A percentile compares a stretch with the other conserved stretches of the same genome.
Evolutionary conservation across 2,797 vertebrate genomes (phyloP).

Genomic region (Esox lucius): DNA sequence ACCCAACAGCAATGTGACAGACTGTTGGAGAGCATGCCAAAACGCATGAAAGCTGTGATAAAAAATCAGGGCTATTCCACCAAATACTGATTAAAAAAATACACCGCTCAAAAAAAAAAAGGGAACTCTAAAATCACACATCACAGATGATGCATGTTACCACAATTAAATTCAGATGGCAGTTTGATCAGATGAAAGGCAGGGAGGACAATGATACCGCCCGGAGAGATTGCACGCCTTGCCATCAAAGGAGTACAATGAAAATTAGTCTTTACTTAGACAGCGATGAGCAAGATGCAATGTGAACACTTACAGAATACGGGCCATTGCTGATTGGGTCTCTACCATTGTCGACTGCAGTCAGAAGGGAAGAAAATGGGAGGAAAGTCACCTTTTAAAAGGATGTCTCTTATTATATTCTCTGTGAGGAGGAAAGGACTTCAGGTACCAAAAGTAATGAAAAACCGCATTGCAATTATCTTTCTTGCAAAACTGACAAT

Average conservation of each 20-base stretch:
- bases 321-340: conserved; percentile 49
- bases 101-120: too few species aligned
- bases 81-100: too few species aligned
- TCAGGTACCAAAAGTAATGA: not conserved
- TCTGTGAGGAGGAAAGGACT: not conserved
- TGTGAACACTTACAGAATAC: conserved; percentile 46
- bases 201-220: conserved; percentile 19
- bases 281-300: conserved; percentile 25
- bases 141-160: conserved; percentile 40
- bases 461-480: not conserved
- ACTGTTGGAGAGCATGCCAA: too few species aligned
- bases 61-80: too few species aligned
- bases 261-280: conserved; percentile 65
- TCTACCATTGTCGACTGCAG: conserved; percentile 27
- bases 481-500: conserved; percentile 7
- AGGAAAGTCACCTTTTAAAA: not conserved
- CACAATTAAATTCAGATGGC: conserved; percentile 65
- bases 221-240: conserved; percentile 51
- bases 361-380: conserved; percentile 26
- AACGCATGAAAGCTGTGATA: too few species aligned
- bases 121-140: too few species aligned
- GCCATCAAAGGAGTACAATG: conserved; percentile 66
- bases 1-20: too few species aligned
- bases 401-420: not conserved
- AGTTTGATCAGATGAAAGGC: conserved; percentile 61